Evolutionary conservation across 2,113 vertebrate genomes (phyloP).

Genomic region (Nerophis ophidion): DNA sequence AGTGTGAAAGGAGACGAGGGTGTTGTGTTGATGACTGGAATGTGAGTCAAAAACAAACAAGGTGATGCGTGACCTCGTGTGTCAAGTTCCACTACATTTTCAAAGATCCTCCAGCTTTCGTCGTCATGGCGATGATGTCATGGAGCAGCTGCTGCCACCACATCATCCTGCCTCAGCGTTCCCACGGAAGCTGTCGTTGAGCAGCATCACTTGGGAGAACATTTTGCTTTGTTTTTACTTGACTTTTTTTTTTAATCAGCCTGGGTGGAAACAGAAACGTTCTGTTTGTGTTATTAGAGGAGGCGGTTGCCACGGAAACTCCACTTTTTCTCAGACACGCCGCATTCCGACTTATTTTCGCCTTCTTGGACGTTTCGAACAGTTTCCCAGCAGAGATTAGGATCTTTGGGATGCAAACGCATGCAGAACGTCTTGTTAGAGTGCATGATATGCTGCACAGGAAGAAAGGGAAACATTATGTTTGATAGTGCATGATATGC

Average conservation of each 20-base stretch:
- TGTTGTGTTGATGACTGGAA: too few relatives aligned
- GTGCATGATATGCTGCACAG: too few relatives aligned
- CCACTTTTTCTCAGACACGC: constrained; percentile 51
- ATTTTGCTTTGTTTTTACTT: constrained; percentile 31
- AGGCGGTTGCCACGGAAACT: constrained; percentile 58
- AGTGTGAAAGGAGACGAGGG: too few relatives aligned
- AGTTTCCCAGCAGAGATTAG: constrained; percentile 2
- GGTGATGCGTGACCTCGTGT: too few relatives aligned
- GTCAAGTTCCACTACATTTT: too few relatives aligned
- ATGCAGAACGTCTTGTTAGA: too few relatives aligned
- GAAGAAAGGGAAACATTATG: too few relatives aligned
- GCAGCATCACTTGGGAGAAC: constrained; percentile 65
- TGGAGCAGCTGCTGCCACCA: constrained; percentile 6
- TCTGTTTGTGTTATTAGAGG: constrained; percentile 65
- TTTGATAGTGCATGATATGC: too few relatives aligned
- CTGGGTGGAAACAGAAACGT: constrained; percentile 42
- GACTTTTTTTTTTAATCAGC: neutral
- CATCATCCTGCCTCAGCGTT: constrained; percentile 32
- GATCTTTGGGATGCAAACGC: neutral
- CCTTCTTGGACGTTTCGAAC: constrained; percentile 17
- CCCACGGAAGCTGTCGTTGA: constrained; percentile 58
- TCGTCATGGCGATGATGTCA: too few relatives aligned
- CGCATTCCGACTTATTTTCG: constrained; percentile 60
- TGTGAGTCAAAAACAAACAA: too few relatives aligned
- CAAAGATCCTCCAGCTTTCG: too few relatives aligned